phyloP scores from a whole-genome alignment of 2,113 vertebrate genomes.

The Protomyctophum bolini region DNA sequence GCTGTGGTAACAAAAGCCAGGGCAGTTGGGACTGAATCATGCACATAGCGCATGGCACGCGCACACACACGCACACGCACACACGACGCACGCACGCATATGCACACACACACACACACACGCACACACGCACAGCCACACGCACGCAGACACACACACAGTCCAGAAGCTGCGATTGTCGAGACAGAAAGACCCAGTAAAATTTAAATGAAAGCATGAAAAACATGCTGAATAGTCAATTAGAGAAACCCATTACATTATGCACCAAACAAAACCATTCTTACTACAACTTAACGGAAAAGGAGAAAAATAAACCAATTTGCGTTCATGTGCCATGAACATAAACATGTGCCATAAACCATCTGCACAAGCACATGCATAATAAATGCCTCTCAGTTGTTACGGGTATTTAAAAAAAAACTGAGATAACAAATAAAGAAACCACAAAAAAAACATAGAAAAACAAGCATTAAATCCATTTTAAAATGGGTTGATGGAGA shows the following conservation, averaged over 20 bases:
- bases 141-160: conserved; percentile 1
- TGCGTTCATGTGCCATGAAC: too few relatives aligned
- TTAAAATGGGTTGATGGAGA: not conserved
- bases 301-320: not conserved
- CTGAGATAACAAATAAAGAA: not conserved
- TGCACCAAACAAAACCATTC: not conserved
- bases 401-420: conserved; percentile 3
- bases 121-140: conserved; percentile 3
- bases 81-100: not conserved
- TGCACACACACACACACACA: not conserved
- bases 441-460: conserved; percentile 13
- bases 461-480: not conserved
- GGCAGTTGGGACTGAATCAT: conserved; percentile 21
- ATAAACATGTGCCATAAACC: too few relatives aligned
- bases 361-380: too few relatives aligned
- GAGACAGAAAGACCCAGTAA: conserved; percentile 23
- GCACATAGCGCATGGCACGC: not conserved
- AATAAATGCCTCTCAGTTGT: too few relatives aligned
- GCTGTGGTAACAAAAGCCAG: conserved; percentile 59
- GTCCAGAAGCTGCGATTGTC: not conserved
- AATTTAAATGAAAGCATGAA: conserved; percentile 2
- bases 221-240: not conserved
- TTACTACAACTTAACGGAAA: not conserved
- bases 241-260: conserved; percentile 5
- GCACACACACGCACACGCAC: too few relatives aligned